phyloP scores from a whole-genome alignment of 2,113 vertebrate genomes.

The Corythornis cristatus region DNA sequence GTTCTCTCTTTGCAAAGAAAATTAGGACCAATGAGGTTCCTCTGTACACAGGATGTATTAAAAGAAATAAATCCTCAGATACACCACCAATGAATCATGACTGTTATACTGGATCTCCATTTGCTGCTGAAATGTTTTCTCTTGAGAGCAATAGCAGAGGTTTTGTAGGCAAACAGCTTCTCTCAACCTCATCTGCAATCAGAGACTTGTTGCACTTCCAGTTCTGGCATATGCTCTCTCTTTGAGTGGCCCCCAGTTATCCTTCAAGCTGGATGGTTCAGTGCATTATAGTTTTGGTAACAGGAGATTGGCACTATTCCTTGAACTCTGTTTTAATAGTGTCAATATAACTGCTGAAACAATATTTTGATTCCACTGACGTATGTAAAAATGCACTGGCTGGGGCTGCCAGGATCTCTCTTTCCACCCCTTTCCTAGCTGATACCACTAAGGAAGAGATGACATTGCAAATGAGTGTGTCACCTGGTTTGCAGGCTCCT shows the following conservation, averaged over 20 bases:
- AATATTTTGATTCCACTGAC: conserved; percentile 50
- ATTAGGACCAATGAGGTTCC: background rate
- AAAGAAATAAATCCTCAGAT: background rate
- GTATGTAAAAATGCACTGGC: background rate
- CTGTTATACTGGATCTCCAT: background rate
- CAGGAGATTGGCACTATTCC: conserved; percentile 24
- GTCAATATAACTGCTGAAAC: conserved; percentile 38
- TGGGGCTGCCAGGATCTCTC: background rate
- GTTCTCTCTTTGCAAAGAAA: background rate
- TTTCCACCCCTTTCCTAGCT: background rate
- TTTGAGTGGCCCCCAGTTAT: background rate
- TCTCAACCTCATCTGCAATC: background rate
- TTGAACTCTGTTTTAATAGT: background rate
- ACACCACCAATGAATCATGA: background rate
- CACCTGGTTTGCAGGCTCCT: background rate
- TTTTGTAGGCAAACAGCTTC: background rate
- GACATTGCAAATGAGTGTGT: background rate
- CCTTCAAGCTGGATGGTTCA: background rate
- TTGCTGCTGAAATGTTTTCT: background rate
- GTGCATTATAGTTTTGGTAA: background rate
- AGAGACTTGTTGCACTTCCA: background rate
- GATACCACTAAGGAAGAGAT: background rate
- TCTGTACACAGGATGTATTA: background rate
- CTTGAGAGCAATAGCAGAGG: background rate
- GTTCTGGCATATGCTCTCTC: background rate